Conservation (phyloP, 2,797 vertebrate genomes). For the Remorina albescens region DNA sequence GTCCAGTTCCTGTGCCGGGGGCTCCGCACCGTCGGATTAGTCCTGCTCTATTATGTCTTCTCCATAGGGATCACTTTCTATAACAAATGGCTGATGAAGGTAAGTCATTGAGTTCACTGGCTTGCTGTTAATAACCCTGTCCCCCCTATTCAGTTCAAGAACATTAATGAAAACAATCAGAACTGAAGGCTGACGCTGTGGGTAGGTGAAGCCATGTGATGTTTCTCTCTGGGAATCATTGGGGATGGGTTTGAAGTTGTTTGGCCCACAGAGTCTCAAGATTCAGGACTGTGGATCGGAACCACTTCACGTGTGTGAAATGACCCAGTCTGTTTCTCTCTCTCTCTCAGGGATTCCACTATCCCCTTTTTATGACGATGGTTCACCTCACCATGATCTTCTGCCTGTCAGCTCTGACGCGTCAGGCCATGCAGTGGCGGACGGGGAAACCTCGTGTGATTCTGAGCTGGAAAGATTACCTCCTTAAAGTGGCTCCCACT, state of each 20-base stretch:
- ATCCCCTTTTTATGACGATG: conserved; percentile 93
- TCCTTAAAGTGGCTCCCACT: conserved; percentile 90
- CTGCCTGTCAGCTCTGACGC: conserved; percentile 86
- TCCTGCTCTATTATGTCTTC: conserved; percentile 92
- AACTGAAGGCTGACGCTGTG: no score
- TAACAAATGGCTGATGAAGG: conserved; percentile 96
- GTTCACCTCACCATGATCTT: conserved; percentile 91
- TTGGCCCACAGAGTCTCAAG: neutral
- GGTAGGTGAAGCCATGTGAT: neutral
- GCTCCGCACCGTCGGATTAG: conserved; percentile 84
- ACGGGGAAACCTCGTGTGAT: conserved; percentile 86
- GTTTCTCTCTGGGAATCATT: neutral
- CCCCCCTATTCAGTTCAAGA: neutral
- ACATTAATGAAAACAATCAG: neutral
- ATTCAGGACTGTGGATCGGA: neutral
- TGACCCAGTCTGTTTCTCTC: conserved; percentile 3
- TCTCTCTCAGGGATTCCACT: conserved; percentile 89
- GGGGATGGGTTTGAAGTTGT: neutral
- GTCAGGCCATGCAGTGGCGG: conserved; percentile 81
- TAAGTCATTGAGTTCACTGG: conserved; percentile 47
- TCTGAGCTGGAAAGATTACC: conserved; percentile 88
- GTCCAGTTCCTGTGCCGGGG: conserved; percentile 83
- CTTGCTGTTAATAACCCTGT: neutral
- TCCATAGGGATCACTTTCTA: conserved; percentile 97
- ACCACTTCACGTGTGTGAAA: neutral